A percentile compares a stretch with the other conserved stretches of the same genome.
Conservation (phyloP, 2,797 vertebrate species). For the Loris lydekkerianus region DNA sequence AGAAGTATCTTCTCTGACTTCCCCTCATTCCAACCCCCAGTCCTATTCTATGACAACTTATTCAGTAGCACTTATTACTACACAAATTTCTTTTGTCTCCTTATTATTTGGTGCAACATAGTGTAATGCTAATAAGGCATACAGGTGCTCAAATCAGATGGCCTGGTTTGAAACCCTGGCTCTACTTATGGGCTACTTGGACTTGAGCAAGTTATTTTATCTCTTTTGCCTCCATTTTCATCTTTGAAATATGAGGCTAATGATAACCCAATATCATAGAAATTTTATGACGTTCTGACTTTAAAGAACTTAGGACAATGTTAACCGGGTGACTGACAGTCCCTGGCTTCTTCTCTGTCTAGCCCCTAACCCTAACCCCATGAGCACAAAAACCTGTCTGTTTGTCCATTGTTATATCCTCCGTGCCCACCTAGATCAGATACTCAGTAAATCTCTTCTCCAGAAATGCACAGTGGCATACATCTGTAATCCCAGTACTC, state of each 20-base stretch:
- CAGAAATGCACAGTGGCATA: too few relatives aligned
- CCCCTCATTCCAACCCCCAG: background rate
- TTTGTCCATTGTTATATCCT: background rate
- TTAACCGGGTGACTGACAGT: accelerated
- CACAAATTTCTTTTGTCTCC: background rate
- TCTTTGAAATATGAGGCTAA: background rate
- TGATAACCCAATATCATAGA: background rate
- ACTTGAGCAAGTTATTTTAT: background rate
- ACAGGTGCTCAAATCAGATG: background rate
- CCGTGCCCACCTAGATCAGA: background rate
- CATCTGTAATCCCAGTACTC: too few relatives aligned
- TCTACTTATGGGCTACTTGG: background rate
- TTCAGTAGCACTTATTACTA: accelerated
- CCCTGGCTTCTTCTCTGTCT: background rate
- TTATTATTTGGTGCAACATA: background rate
- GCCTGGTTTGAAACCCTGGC: background rate
- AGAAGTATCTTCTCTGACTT: background rate
- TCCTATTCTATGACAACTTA: background rate
- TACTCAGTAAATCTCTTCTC: background rate
- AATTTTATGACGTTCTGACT: accelerated
- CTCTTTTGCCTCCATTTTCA: background rate
- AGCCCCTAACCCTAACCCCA: too few relatives aligned
- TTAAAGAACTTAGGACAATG: background rate
- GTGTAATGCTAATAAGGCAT: background rate
- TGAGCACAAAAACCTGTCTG: background rate